Conservation (phyloP, 2,797 vertebrate species). For the Pseudopleuronectes americanus region DNA sequence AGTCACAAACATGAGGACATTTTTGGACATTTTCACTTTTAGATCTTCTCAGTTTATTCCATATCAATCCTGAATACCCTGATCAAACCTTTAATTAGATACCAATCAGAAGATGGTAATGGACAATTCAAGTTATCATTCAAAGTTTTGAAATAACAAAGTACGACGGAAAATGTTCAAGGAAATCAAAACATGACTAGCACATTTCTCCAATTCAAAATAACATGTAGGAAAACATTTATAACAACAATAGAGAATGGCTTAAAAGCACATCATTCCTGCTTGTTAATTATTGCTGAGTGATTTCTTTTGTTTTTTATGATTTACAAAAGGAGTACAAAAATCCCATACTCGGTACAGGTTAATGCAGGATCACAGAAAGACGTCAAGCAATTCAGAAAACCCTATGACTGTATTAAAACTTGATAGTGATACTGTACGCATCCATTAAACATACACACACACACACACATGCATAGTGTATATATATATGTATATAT, state of each 20-base stretch:
- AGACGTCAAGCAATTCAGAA: constrained; percentile 35
- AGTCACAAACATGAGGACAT: constrained; percentile 21
- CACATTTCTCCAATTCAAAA: constrained; percentile 56
- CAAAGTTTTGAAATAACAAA: constrained; percentile 42
- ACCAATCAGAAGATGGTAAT: constrained; percentile 41
- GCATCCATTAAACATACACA: constrained; percentile 55
- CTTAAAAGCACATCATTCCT: constrained; percentile 74
- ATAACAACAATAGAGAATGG: constrained; percentile 71
- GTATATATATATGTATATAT: constrained; percentile 24
- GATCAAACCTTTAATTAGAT: constrained; percentile 68
- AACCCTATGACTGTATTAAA: constrained; percentile 27
- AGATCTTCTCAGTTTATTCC: constrained; percentile 47
- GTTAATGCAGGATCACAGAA: constrained; percentile 41
- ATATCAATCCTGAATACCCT: constrained; percentile 74
- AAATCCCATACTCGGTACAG: constrained; percentile 60
- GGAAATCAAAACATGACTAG: constrained; percentile 51
- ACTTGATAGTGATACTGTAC: constrained; percentile 36
- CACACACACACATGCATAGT: constrained; percentile 48
- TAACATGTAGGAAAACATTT: constrained; percentile 53
- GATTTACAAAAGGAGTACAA: constrained; percentile 68
- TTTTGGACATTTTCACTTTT: constrained; percentile 24
- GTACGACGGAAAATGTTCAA: constrained; percentile 42
- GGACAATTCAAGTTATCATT: constrained; percentile 37
- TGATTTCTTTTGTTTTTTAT: constrained; percentile 39
- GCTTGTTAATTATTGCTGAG: constrained; percentile 80